These are phyloP conservation scores for Thaumetopoea pityocampa DNA, from an alignment of 1,140 invertebrate genomes.

Conservation along the genomic window DNA sequence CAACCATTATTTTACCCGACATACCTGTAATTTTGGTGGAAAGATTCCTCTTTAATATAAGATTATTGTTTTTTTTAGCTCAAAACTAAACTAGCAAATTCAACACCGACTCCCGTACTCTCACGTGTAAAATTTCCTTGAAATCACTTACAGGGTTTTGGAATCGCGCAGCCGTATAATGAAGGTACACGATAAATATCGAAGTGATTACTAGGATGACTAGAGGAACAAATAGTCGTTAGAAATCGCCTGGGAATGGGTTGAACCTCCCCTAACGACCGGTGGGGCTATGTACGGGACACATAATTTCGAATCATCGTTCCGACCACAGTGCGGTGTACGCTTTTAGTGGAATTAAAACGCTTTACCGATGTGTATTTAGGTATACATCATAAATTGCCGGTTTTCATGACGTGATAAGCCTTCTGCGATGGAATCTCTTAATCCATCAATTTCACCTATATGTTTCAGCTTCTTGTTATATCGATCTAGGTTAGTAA, in stretches of 20 bases:
- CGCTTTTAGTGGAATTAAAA: conserved; percentile 69
- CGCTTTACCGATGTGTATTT: no score
- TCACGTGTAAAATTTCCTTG: no score
- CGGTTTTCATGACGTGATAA: no score
- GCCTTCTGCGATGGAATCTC: conserved; percentile 5
- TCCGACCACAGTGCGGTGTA: conserved; percentile 54
- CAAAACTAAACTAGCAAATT: no score
- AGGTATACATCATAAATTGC: no score
- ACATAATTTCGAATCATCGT: conserved; percentile 43
- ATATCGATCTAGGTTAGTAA: no score
- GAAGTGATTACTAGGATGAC: conserved; percentile 35
- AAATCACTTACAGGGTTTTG: no score
- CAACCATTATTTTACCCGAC: conserved; percentile 6
- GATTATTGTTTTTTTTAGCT: background rate
- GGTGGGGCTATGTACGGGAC: conserved; percentile 22
- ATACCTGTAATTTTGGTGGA: conserved; percentile 1
- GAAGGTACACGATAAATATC: no score
- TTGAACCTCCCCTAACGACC: conserved; percentile 5
- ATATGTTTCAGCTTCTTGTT: no score
- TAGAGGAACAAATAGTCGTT: conserved; percentile 34
- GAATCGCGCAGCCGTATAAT: no score
- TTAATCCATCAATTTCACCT: no score
- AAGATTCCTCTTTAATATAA: conserved; percentile 5
- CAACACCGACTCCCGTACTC: no score
- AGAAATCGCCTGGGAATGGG: conserved; percentile 24